Evolutionary conservation across 2,888 invertebrate genomes (phyloP), one percentile per base, ranked within the genome.

Genomic region (Sialis fuliginosa): DNA sequence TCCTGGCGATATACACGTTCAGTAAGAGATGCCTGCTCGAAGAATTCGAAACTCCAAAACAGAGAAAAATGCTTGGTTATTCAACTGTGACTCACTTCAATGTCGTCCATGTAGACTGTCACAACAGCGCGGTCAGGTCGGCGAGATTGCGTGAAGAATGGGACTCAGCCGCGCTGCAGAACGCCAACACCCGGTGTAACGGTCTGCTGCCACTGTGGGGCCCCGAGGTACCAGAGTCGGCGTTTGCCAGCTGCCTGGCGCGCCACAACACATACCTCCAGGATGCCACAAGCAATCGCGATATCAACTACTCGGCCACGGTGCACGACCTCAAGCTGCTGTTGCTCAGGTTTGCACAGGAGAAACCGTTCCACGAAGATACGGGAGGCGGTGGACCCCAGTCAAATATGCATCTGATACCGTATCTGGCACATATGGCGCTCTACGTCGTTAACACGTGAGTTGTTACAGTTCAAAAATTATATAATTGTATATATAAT

Each of bases 11-110:
- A 57, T 97, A 97, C 66, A 97, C 96, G 5, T 97, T 89, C 64
- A 95, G 93, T 44, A 95, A 95, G 66, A 79, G 93, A 12, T 90
- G 89, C 56, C 86, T 89, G 57, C 81, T 95, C 39, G 96, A 97
- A 54, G 93, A 95, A 59, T 87, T 77, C 62, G 96, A 96, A 65
- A 42, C 42, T 42, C 74, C 79, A 52, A 91, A 92, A 59, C 78
- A 86, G 37, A 72, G 92, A 52, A 92, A 92, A 67, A 85, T 87
- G 13, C 74, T 85, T 33, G 85, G 84, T 47, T 95, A 93, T 66
- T 85, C 86, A 44, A 96, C 96, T 0, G 96, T 97, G 34, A 92
- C 93, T 9, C 96, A 97, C 69, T 97, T 97, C 70, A 97, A 97
- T 69, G 85, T 96, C 35, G 93, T 97, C 31, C 97, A 98, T 65